Percentiles rank a stretch among this genome's conserved stretches.
phyloP scores from a whole-genome alignment of 2,113 vertebrate genomes.

The Cyrtonyx montezumae region DNA sequence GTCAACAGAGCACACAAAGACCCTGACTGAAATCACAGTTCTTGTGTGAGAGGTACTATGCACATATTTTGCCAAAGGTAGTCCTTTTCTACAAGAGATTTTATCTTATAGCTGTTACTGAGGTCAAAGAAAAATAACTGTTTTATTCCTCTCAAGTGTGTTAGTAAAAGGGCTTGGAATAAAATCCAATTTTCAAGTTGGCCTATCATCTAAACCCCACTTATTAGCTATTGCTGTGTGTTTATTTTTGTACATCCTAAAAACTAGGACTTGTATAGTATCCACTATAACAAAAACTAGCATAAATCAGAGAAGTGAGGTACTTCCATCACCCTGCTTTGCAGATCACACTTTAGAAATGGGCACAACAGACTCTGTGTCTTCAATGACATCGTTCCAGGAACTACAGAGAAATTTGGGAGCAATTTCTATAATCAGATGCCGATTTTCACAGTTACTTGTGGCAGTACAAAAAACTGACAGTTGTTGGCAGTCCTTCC shows the following conservation, averaged over 20 bases:
- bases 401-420: not conserved
- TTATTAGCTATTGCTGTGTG: not conserved
- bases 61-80: not conserved
- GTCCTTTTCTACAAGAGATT: not conserved
- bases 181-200: not conserved
- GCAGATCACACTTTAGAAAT: not conserved
- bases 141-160: not conserved
- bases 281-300: not conserved
- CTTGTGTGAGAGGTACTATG: not conserved
- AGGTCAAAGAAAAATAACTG: not conserved
- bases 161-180: not conserved
- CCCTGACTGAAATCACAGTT: constrained; percentile 4
- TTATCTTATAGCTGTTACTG: not conserved
- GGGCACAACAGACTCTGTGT: not conserved
- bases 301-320: not conserved
- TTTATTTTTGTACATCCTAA: not conserved
- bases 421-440: not conserved
- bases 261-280: not conserved
- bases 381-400: not conserved
- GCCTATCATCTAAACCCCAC: not conserved
- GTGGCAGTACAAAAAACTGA: not conserved
- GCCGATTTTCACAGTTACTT: not conserved
- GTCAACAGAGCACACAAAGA: not conserved
- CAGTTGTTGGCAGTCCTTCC: not conserved
- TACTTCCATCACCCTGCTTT: not conserved